Percentiles rank a stretch among this genome's conserved stretches.
phyloP scores from a whole-genome alignment of 2,797 vertebrate species.

The Girardinus metallicus region DNA sequence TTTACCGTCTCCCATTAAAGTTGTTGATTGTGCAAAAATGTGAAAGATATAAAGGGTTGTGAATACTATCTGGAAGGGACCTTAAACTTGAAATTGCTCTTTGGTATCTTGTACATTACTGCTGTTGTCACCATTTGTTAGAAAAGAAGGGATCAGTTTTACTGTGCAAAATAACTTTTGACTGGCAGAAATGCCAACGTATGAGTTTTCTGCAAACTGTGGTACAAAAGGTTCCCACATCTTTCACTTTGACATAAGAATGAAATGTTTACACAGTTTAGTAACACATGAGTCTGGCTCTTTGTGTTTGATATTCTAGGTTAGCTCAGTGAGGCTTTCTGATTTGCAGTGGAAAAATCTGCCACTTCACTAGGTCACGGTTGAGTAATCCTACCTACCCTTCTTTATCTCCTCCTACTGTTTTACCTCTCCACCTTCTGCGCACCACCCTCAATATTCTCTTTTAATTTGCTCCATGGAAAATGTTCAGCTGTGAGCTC shows the following conservation, averaged over 20 bases:
- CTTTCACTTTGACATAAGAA: not conserved
- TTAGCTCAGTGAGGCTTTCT: not conserved
- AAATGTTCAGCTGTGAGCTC: not conserved
- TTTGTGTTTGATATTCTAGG: not conserved
- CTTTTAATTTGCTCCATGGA: not conserved
- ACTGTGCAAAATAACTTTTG: not conserved
- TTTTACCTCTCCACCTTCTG: not conserved
- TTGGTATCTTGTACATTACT: not conserved
- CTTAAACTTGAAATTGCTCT: not conserved
- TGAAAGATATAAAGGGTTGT: not conserved
- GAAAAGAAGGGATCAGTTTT: not conserved
- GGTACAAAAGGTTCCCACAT: not conserved
- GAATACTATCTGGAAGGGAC: not conserved
- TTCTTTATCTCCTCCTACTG: slow-evolving; percentile 1
- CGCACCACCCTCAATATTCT: not conserved
- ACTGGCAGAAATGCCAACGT: not conserved
- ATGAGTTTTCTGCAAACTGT: not conserved
- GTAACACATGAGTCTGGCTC: not conserved
- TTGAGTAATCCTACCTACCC: not conserved
- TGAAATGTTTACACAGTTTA: not conserved
- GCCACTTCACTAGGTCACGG: not conserved
- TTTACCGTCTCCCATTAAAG: not conserved
- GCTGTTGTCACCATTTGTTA: not conserved
- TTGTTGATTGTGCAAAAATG: not conserved
- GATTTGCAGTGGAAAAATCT: slow-evolving; percentile 10